These are phyloP conservation scores for Gymnodraco acuticeps DNA, from an alignment of 2,797 vertebrate genomes.

Conservation along the genomic window DNA sequence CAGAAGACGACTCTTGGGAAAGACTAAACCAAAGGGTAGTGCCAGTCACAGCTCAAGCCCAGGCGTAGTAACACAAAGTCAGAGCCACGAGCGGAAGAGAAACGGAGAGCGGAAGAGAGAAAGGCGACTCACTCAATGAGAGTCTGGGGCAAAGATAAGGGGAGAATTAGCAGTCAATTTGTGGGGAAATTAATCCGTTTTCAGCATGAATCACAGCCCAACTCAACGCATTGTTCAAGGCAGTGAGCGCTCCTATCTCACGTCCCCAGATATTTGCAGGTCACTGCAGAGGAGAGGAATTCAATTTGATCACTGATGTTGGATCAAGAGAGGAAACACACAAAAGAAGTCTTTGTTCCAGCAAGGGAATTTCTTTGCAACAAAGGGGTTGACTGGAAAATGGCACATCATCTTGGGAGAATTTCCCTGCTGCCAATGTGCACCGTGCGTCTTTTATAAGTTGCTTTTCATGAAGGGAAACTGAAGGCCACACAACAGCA, in stretches of 20 bases:
- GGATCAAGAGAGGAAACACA: constrained; percentile 65
- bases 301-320: constrained; percentile 80
- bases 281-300: constrained; percentile 80
- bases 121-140: constrained; percentile 68
- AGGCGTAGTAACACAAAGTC: constrained; percentile 58
- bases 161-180: constrained; percentile 85
- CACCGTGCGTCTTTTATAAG: constrained; percentile 27
- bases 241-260: constrained; percentile 75
- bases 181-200: constrained; percentile 84
- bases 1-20: constrained; percentile 49
- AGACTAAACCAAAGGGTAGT: constrained; percentile 36
- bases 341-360: constrained; percentile 75
- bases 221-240: constrained; percentile 77
- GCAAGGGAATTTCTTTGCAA: background rate
- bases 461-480: constrained; percentile 57
- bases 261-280: constrained; percentile 82
- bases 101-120: constrained; percentile 41
- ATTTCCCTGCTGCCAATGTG: constrained; percentile 40
- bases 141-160: constrained; percentile 81
- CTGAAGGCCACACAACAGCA: constrained; percentile 65
- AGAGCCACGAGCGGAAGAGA: constrained; percentile 38
- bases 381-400: constrained; percentile 58
- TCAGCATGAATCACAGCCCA: constrained; percentile 74
- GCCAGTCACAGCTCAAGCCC: constrained; percentile 40
- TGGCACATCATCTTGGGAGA: constrained; percentile 65